These are phyloP conservation scores for Temnothorax longispinosus DNA, from an alignment of 1,140 invertebrate genomes.

Conservation along the genomic window DNA sequence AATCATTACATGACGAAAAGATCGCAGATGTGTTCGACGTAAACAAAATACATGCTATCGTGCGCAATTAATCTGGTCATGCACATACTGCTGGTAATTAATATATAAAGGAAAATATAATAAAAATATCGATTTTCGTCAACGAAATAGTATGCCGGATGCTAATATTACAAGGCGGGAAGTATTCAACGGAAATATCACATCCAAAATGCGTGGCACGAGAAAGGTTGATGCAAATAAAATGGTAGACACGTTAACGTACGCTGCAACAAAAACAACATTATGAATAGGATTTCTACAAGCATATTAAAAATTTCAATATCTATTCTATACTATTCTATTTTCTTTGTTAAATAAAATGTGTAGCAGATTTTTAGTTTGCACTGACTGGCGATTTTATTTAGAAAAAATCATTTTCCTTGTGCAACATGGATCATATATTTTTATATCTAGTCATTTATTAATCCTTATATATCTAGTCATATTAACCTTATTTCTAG, in stretches of 20 bases:
- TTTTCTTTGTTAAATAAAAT: not conserved
- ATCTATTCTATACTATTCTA: not conserved
- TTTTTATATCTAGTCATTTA: too few relatives aligned
- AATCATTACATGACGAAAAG: constrained; percentile 24
- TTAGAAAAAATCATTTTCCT: not conserved
- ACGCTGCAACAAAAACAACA: not conserved
- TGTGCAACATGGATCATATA: not conserved
- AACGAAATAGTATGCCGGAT: constrained; percentile 20
- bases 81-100: too few relatives aligned
- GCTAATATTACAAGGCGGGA: constrained; percentile 1
- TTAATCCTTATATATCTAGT: too few relatives aligned
- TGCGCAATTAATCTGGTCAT: not conserved
- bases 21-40: constrained; percentile 7
- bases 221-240: not conserved
- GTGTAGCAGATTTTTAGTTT: not conserved
- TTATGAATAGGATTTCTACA: not conserved
- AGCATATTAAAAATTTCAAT: not conserved
- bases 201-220: not conserved
- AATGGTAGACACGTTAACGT: not conserved
- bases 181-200: constrained; percentile 15
- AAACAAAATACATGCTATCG: constrained; percentile 17
- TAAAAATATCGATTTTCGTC: constrained; percentile 22
- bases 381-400: not conserved
- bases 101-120: constrained; percentile 24
- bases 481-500: too few relatives aligned